Evolutionary conservation across 2,113 vertebrate genomes (phyloP), one percentile per base, ranked within the genome.

Genomic region (Pedetes capensis): DNA sequence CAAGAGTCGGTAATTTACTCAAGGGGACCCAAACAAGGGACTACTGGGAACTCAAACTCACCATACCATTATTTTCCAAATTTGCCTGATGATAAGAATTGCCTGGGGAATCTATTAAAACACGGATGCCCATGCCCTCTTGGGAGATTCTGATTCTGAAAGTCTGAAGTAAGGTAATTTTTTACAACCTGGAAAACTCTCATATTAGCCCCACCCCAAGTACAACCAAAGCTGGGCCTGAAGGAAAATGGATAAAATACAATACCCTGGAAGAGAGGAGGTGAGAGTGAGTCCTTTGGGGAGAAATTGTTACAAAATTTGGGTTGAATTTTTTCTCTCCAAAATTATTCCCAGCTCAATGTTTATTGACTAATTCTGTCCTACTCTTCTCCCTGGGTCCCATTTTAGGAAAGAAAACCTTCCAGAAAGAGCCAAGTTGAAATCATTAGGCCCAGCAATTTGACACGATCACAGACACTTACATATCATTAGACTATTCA

Each of bases 401-500:
- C 39, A 63, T 82, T n/a, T 86, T 23, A 89, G 86, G 64, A 83
- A 92, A 95, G 71, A 95, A 94, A 66, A 88, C 20, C 57, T 91
- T 93, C 39, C 57, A 64, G 61, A 91, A 83, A 88, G 16, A 84
- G 42, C n/a, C 80, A 39, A 88, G 32, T 74, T 64, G 69, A 94
- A 91, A 91, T 93, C 74, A 74, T 88, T 86, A 79, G 64, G 64
- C 69, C 74, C 39, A 93, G 42, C 42, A 91, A 87, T 51, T 47
- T 76, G 76, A 93, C 63, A 89, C 0, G 1, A 64, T 64, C 51
- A 44, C 78, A 95, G 78, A 89, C 66, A 17, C 87, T 94, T 82
- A 49, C 29, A 53, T 86, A 79, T 69, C 75, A 82, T 95, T 71
- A 87, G 39, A 69, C 63, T 81, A 51, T 81, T 95, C 88, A 91